Evolutionary conservation across 92 coral and sea anemone genomes (phyloP).

Genomic region (Metridium senile): DNA sequence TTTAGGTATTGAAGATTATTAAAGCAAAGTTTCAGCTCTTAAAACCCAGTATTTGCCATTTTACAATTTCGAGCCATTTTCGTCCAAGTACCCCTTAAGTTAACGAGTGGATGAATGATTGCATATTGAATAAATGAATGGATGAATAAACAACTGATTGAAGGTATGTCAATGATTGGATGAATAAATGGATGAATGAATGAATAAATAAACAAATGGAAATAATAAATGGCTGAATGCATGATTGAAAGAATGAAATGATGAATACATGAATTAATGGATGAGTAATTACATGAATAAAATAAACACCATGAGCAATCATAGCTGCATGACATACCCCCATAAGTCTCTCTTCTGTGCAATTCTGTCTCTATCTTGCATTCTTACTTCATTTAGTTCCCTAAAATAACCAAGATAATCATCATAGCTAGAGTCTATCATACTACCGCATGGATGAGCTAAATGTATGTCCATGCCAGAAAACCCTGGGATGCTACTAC

Average conservation of each 20-base stretch:
- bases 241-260: neutral
- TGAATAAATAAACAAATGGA: neutral
- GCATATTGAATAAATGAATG: neutral
- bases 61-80: no score
- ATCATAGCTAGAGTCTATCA: no score
- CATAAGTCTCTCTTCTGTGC: conserved; percentile 93
- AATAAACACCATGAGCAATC: neutral
- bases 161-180: neutral
- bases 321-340: conserved; percentile 65
- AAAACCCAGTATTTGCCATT: no score
- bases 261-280: neutral
- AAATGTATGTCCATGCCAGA: no score
- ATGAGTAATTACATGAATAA: neutral
- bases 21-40: no score
- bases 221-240: neutral
- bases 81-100: no score
- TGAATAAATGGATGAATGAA: neutral
- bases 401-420: conserved; percentile 32
- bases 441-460: no score
- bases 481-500: no score
- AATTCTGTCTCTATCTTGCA: conserved; percentile 75
- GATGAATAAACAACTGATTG: neutral
- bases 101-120: neutral
- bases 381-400: conserved; percentile 79
- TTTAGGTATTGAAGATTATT: no score